Evolutionary conservation across 2,888 invertebrate genomes (phyloP).

Genomic region (Abscondita cerata): DNA sequence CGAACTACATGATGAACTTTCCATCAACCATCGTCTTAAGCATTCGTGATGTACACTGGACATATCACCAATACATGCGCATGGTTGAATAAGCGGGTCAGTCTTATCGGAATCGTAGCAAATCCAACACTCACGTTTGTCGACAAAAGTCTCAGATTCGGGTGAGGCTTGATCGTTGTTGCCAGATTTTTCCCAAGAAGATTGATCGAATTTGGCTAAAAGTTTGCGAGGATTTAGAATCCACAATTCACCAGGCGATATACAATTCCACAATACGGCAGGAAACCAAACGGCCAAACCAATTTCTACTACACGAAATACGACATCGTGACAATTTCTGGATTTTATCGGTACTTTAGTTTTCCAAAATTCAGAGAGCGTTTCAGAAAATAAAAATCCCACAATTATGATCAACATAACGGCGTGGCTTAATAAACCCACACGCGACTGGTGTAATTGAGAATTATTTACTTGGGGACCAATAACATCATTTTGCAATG

Average conservation of each 20-base stretch:
- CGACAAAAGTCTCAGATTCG: slow-evolving; percentile 64
- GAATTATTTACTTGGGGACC: slow-evolving; percentile 73
- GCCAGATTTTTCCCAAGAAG: slow-evolving; percentile 25
- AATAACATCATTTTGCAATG: slow-evolving; percentile 39
- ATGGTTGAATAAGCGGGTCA: slow-evolving; percentile 88
- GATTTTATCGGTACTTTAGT: slow-evolving; percentile 86
- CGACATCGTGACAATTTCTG: slow-evolving; percentile 90
- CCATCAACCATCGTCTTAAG: slow-evolving; percentile 86
- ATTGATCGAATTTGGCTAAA: slow-evolving; percentile 62
- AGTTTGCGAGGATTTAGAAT: slow-evolving; percentile 90
- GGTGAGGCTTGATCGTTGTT: slow-evolving; percentile 35
- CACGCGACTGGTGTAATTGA: slow-evolving; percentile 88
- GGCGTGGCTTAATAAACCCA: slow-evolving; percentile 89
- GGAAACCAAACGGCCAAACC: slow-evolving; percentile 96
- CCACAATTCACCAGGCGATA: slow-evolving; percentile 93
- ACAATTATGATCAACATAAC: slow-evolving; percentile 89
- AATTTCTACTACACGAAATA: slow-evolving; percentile 90
- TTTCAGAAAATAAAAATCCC: slow-evolving; percentile 89
- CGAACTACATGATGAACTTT: slow-evolving; percentile 61
- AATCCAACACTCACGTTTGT: slow-evolving; percentile 87
- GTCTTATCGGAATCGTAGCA: slow-evolving; percentile 85
- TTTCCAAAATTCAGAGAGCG: slow-evolving; percentile 92
- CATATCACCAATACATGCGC: slow-evolving; percentile 91
- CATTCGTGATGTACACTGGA: slow-evolving; percentile 92
- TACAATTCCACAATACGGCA: slow-evolving; percentile 95